Percentiles rank a stretch among this genome's conserved stretches.
Conservation (phyloP, 2,113 vertebrate genomes). For the Boulengeromyrus knoepffleri region DNA sequence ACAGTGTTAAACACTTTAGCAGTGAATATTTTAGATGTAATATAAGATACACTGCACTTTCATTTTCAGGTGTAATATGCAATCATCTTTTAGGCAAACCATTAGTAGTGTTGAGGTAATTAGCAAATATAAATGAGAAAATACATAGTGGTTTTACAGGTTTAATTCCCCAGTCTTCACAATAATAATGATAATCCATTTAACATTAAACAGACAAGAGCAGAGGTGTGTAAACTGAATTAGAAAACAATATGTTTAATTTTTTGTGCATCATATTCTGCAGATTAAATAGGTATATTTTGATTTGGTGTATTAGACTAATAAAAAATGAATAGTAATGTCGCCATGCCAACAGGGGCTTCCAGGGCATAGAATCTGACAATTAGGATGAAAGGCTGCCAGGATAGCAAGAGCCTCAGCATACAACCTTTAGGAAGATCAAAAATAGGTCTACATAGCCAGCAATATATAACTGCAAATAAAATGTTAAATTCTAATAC, state of each 20-base stretch:
- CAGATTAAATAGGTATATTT: neutral
- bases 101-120: neutral
- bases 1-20: neutral
- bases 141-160: neutral
- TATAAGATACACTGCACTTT: neutral
- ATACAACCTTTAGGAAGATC: neutral
- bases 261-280: neutral
- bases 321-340: neutral
- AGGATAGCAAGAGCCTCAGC: neutral
- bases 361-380: neutral
- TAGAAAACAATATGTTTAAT: neutral
- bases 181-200: neutral
- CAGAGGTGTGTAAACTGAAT: neutral
- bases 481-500: too few species aligned
- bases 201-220: neutral
- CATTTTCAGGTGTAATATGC: neutral
- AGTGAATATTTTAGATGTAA: neutral
- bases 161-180: neutral
- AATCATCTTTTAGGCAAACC: neutral
- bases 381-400: neutral
- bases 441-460: neutral
- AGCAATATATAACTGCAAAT: neutral
- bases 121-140: neutral
- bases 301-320: neutral
- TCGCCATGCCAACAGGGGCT: neutral